These are phyloP conservation scores for Hippoglossus stenolepis DNA, from an alignment of 2,113 vertebrate genomes.

Conservation along the genomic window DNA sequence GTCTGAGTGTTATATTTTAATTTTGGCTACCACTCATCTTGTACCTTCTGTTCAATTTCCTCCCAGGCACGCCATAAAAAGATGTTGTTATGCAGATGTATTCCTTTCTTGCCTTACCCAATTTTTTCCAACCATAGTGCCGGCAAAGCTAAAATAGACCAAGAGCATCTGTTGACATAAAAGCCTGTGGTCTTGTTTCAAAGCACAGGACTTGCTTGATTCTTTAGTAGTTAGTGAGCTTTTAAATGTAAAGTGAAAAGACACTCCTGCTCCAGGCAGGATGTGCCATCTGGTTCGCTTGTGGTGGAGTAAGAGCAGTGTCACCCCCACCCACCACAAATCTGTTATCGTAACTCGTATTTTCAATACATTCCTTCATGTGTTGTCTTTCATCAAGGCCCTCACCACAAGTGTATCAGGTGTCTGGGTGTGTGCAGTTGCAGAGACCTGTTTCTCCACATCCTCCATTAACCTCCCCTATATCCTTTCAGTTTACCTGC, in stretches of 20 bases:
- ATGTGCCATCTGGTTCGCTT: conserved; percentile 13
- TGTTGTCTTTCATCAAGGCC: conserved; percentile 51
- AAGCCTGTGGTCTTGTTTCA: conserved; percentile 10
- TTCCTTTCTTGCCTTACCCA: conserved; percentile 29
- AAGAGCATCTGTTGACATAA: conserved; percentile 12
- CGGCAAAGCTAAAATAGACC: neutral
- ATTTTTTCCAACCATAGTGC: conserved; percentile 2
- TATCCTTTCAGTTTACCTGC: conserved; percentile 9
- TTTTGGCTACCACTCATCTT: too few species aligned
- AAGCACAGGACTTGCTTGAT: neutral
- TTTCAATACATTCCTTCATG: conserved; percentile 49
- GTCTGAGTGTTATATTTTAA: neutral
- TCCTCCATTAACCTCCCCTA: conserved; percentile 6
- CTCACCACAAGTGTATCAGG: conserved; percentile 56
- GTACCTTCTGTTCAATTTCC: neutral
- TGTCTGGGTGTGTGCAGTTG: conserved; percentile 58
- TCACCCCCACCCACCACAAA: conserved; percentile 35
- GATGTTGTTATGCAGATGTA: neutral
- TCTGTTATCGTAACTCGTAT: conserved; percentile 50
- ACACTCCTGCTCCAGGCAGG: conserved; percentile 8
- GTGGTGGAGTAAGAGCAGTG: conserved; percentile 27
- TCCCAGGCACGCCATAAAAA: neutral
- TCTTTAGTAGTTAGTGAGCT: conserved; percentile 16
- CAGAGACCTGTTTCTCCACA: conserved; percentile 48
- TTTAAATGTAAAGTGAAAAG: conserved; percentile 30